Evolutionary conservation across 1,140 invertebrate genomes (phyloP).

Genomic region (Zaprionus vittiger): DNA sequence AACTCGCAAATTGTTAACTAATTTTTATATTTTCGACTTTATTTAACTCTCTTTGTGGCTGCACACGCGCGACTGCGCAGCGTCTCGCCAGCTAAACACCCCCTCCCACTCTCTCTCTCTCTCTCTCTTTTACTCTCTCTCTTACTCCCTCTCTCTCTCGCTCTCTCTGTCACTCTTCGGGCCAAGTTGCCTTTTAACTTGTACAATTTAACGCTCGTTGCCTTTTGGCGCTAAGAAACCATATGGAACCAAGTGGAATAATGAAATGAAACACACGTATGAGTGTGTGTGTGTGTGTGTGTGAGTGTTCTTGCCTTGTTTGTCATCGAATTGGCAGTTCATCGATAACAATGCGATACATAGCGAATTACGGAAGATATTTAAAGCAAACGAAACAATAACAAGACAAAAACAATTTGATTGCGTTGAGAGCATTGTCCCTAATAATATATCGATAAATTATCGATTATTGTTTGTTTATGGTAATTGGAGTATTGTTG

Average conservation of each 20-base stretch:
- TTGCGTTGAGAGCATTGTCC: neutral
- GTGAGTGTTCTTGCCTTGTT: neutral
- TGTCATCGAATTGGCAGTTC: constrained; percentile 9
- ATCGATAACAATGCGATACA: constrained; percentile 24
- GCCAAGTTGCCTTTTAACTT: constrained; percentile 66
- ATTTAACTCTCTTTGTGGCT: neutral
- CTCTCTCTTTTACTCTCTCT: neutral
- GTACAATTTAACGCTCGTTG: constrained; percentile 73
- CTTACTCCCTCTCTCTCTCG: neutral
- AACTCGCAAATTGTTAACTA: constrained; percentile 58
- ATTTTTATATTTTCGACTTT: constrained; percentile 38
- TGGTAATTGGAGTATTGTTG: neutral
- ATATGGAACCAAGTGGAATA: constrained; percentile 40
- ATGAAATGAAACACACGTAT: constrained; percentile 26
- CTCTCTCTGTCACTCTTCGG: neutral
- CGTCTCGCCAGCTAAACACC: constrained; percentile 6
- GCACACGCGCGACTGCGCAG: constrained; percentile 72
- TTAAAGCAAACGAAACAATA: neutral
- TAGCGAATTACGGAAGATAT: neutral
- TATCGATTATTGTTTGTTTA: neutral
- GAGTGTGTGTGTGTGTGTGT: neutral
- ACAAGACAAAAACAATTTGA: neutral
- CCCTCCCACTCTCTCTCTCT: neutral
- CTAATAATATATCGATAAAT: neutral
- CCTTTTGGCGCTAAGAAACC: constrained; percentile 37